Evolutionary conservation across 2,113 vertebrate genomes (phyloP).

Genomic region (Catharus minimus): DNA sequence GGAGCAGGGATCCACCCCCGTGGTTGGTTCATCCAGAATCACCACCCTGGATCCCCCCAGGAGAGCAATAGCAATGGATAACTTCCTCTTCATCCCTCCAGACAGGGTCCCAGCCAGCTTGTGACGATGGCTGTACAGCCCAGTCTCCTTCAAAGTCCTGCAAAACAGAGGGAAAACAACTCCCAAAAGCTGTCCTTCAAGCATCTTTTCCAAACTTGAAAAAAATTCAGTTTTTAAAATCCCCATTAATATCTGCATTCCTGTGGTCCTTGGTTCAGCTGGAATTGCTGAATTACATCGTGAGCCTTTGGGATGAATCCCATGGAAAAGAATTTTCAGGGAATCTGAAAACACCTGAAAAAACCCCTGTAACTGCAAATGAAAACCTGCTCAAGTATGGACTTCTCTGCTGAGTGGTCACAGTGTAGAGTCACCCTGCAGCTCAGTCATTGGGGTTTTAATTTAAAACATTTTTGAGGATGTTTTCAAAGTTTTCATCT

Average conservation of each 20-base stretch:
- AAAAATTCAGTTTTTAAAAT: no score
- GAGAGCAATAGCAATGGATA: constrained; percentile 96
- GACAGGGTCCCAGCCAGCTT: constrained; percentile 90
- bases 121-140: constrained; percentile 88
- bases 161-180: constrained; percentile 25
- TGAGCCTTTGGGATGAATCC: no score
- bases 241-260: no score
- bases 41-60: constrained; percentile 94
- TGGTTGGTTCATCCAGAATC: constrained; percentile 95
- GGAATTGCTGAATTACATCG: no score
- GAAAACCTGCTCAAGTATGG: constrained; percentile 17
- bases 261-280: no score
- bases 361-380: neutral
- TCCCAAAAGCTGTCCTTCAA: neutral
- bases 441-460: neutral
- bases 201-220: neutral
- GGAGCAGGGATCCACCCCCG: constrained; percentile 95
- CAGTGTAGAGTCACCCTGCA: neutral
- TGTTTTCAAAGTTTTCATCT: constrained; percentile 27
- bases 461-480: constrained; percentile 1
- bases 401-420: neutral
- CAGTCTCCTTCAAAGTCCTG: constrained; percentile 92
- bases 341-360: neutral
- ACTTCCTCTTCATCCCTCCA: constrained; percentile 95
- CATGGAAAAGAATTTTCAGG: neutral